phyloP scores from a whole-genome alignment of 1,140 invertebrate genomes.

The Sinella curviseta region DNA sequence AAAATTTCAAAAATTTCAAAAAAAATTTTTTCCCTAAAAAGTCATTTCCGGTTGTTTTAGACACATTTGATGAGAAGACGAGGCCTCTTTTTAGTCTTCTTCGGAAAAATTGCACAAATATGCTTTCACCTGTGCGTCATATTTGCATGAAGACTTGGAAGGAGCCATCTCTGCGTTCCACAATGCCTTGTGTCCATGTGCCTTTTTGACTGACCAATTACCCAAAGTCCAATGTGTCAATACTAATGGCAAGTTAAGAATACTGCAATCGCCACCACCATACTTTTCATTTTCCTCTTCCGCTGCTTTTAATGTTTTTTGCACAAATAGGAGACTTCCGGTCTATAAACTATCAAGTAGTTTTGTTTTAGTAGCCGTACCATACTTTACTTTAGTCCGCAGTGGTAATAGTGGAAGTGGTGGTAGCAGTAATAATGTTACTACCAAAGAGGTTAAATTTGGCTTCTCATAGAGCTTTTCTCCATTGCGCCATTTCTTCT shows the following conservation, averaged over 20 bases:
- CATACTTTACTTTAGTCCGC: neutral
- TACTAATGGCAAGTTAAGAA: no score
- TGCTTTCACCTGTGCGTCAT: no score
- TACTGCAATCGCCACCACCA: neutral
- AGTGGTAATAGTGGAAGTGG: neutral
- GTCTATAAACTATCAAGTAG: neutral
- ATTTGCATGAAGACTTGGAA: no score
- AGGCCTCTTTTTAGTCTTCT: no score
- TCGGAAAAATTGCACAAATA: no score
- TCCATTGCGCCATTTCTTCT: slow-evolving; percentile 16
- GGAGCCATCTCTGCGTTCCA: no score
- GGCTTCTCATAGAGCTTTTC: neutral
- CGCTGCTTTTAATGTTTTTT: neutral
- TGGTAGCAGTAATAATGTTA: slow-evolving; percentile 2
- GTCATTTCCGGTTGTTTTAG: no score
- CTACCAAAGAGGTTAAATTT: neutral
- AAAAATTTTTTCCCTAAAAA: no score
- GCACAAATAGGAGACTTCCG: slow-evolving; percentile 4
- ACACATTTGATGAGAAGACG: no score
- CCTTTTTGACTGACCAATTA: no score
- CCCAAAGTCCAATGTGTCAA: no score
- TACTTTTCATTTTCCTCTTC: neutral
- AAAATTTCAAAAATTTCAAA: neutral
- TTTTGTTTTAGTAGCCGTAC: slow-evolving; percentile 15
- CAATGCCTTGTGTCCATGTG: no score